phyloP scores from a whole-genome alignment of 2,797 vertebrate genomes.

The Cyclura pinguis region DNA sequence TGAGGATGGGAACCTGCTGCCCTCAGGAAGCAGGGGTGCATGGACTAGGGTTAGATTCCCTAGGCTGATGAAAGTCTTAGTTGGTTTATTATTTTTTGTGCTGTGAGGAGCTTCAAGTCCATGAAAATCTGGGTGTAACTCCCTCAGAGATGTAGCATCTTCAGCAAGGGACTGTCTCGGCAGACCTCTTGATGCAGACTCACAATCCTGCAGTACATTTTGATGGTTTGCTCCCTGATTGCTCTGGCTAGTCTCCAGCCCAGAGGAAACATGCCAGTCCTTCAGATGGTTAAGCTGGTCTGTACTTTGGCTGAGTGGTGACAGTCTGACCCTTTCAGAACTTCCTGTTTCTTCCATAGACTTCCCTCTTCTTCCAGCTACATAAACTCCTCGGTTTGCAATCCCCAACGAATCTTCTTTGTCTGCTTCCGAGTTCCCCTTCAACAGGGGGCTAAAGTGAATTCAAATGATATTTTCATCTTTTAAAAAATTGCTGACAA shows the following conservation, averaged over 20 bases:
- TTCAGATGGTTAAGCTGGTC: constrained; percentile 81
- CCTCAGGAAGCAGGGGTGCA: constrained; percentile 5
- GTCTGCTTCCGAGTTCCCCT: constrained; percentile 5
- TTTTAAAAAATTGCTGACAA: background rate
- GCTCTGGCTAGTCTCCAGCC: background rate
- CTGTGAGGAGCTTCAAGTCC: constrained; percentile 13
- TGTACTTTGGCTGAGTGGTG: constrained; percentile 81
- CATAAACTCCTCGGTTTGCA: background rate
- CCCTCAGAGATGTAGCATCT: background rate
- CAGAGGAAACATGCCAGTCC: background rate
- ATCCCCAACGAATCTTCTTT: background rate
- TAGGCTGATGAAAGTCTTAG: constrained; percentile 32
- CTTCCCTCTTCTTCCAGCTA: constrained; percentile 74
- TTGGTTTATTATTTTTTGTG: background rate
- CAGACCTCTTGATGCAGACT: constrained; percentile 58
- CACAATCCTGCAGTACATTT: constrained; percentile 26
- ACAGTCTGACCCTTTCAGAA: constrained; percentile 63
- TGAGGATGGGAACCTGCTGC: constrained; percentile 44
- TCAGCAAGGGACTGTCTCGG: constrained; percentile 23
- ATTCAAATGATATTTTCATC: background rate
- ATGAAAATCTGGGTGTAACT: background rate
- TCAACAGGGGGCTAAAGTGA: background rate
- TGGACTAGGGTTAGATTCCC: constrained; percentile 47
- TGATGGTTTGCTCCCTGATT: constrained; percentile 20
- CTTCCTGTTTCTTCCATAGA: constrained; percentile 84